These are phyloP conservation scores for Piscicola geometra DNA, from an alignment of 2,888 invertebrate species.

Conservation along the genomic window DNA sequence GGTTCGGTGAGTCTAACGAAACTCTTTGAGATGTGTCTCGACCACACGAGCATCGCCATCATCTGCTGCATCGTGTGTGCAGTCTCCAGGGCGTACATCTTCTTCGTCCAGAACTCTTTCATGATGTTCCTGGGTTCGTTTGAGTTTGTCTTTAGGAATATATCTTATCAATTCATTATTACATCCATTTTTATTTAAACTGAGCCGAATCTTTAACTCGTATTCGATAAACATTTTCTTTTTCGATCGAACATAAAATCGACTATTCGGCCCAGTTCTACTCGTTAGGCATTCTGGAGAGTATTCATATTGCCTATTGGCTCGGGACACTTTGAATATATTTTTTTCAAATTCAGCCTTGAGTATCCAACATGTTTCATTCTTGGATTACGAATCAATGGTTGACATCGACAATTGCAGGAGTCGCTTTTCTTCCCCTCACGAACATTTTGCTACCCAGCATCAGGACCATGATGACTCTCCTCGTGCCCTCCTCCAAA, in stretches of 20 bases:
- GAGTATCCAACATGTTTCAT: no score
- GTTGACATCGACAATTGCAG: background rate
- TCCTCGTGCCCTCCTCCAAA: constrained; percentile 12
- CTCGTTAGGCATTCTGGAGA: no score
- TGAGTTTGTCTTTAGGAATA: background rate
- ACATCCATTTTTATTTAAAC: no score
- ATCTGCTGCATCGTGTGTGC: background rate
- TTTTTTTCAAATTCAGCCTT: no score
- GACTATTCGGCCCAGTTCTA: no score
- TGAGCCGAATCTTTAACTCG: no score
- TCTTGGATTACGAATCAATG: no score
- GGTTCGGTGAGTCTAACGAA: constrained; percentile 19
- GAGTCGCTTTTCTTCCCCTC: constrained; percentile 13
- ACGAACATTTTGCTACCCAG: constrained; percentile 22
- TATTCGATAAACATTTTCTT: no score
- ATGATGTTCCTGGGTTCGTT: constrained; percentile 34
- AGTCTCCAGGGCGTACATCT: constrained; percentile 21
- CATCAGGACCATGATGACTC: constrained; percentile 31
- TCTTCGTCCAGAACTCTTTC: constrained; percentile 23
- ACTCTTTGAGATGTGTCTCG: constrained; percentile 10
- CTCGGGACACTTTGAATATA: no score
- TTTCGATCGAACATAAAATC: no score
- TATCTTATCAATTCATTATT: background rate
- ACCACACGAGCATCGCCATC: constrained; percentile 23
- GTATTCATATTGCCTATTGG: no score